Conservation (phyloP, 2,113 vertebrate species). For the Prunella himalayana region DNA sequence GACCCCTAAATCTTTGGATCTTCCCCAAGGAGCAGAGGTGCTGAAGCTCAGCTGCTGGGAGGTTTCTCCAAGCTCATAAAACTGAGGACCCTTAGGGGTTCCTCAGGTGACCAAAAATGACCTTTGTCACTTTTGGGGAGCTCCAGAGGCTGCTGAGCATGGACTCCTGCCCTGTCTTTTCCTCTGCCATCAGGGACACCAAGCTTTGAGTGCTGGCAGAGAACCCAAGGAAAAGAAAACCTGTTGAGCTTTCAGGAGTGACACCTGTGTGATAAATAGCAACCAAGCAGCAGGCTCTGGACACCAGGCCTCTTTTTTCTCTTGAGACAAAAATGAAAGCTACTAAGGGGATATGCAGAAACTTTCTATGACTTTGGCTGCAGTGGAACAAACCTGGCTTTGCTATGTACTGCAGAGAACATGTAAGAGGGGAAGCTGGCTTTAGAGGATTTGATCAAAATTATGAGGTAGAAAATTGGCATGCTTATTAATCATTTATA, state of each 20-base stretch:
- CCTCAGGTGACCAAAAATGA: neutral
- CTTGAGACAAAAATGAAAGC: neutral
- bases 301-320: neutral
- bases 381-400: neutral
- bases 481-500: neutral
- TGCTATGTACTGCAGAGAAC: neutral
- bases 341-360: neutral
- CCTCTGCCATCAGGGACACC: fast-evolving
- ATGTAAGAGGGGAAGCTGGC: neutral
- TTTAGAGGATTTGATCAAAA: neutral
- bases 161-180: fast-evolving
- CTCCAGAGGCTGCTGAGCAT: neutral
- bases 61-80: neutral
- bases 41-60: neutral
- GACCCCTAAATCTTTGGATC: neutral
- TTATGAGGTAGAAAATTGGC: neutral
- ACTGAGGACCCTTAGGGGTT: neutral
- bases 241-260: neutral
- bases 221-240: neutral
- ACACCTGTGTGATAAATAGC: neutral
- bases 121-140: neutral
- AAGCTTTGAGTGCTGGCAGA: neutral
- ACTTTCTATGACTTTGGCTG: neutral
- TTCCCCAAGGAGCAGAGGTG: neutral
- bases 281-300: neutral